A percentile compares a stretch with the other conserved stretches of the same genome.
Conservation (phyloP, 1,140 invertebrate species). For the Hydropsyche tenuis region DNA sequence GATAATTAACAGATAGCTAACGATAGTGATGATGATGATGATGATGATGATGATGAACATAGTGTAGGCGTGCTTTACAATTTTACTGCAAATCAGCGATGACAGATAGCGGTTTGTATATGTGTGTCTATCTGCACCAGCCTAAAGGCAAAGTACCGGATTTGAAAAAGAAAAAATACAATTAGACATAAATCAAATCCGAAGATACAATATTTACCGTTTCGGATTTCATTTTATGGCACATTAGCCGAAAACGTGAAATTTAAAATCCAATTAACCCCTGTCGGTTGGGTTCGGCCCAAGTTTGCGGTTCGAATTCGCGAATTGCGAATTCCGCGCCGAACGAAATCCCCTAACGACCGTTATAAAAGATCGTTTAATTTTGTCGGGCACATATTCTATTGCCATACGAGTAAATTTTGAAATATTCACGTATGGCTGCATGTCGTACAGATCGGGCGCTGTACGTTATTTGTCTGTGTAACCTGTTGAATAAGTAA, state of each 20-base stretch:
- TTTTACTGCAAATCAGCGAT: no score
- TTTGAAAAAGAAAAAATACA: no score
- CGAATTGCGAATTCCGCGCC: background rate
- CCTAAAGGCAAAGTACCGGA: no score
- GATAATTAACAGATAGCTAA: no score
- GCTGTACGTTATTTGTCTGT: background rate
- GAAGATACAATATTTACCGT: no score
- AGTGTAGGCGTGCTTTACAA: no score
- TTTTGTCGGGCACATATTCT: conserved; percentile 2
- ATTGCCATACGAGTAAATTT: background rate
- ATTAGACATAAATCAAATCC: no score
- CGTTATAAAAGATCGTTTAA: background rate
- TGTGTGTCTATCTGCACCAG: no score
- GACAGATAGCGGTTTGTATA: no score
- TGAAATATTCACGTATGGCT: background rate
- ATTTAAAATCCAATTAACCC: conserved; percentile 17
- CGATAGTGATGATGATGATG: no score
- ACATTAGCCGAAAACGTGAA: background rate
- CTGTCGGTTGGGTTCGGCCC: background rate
- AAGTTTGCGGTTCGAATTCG: background rate
- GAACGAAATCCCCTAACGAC: background rate
- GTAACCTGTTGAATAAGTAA: conserved; percentile 26
- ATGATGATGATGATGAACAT: no score
- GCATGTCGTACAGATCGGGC: background rate
- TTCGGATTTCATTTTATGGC: background rate